Percentiles rank a stretch among this genome's conserved stretches.
Conservation (phyloP, 2,797 vertebrate species). For the Acanthopagrus latus region DNA sequence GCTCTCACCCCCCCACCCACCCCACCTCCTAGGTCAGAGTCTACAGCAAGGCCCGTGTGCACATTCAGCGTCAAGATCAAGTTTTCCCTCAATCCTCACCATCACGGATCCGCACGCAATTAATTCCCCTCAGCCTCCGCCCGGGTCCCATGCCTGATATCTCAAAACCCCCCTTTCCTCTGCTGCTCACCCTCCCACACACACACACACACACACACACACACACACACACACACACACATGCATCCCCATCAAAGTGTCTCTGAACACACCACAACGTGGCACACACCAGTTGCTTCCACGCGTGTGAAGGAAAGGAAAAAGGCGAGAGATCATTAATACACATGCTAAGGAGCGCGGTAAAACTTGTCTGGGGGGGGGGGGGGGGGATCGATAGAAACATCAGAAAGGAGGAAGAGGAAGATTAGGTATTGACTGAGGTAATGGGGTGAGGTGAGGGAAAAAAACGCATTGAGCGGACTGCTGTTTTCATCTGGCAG, state of each 20-base stretch:
- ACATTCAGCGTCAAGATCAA: no score
- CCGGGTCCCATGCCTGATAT: slow-evolving; percentile 19
- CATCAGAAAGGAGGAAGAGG: slow-evolving; percentile 62
- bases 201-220: slow-evolving; percentile 44
- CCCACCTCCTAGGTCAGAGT: slow-evolving; percentile 13
- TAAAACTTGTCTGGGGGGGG: slow-evolving; percentile 54
- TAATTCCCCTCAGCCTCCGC: slow-evolving; percentile 15
- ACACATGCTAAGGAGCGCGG: slow-evolving; percentile 68
- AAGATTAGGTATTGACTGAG: slow-evolving; percentile 72
- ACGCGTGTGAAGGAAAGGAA: slow-evolving; percentile 3
- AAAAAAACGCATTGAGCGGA: slow-evolving; percentile 56
- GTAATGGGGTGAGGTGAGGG: slow-evolving; percentile 70
- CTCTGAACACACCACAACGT: slow-evolving; percentile 6
- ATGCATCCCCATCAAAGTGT: slow-evolving; percentile 42
- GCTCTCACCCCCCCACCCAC: not conserved
- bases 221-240: slow-evolving; percentile 47
- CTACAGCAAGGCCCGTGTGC: not conserved
- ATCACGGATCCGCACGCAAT: not conserved
- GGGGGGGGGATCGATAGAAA: slow-evolving; percentile 74
- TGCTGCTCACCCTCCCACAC: slow-evolving; percentile 39
- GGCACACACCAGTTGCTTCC: slow-evolving; percentile 30
- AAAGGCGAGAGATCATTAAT: slow-evolving; percentile 60
- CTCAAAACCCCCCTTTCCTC: slow-evolving; percentile 12
- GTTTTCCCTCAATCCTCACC: not conserved
- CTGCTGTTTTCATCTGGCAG: slow-evolving; percentile 52